Percentiles rank a stretch among this genome's conserved stretches.
Conservation (phyloP, 2,888 invertebrate species). For the Elmis aenea region DNA sequence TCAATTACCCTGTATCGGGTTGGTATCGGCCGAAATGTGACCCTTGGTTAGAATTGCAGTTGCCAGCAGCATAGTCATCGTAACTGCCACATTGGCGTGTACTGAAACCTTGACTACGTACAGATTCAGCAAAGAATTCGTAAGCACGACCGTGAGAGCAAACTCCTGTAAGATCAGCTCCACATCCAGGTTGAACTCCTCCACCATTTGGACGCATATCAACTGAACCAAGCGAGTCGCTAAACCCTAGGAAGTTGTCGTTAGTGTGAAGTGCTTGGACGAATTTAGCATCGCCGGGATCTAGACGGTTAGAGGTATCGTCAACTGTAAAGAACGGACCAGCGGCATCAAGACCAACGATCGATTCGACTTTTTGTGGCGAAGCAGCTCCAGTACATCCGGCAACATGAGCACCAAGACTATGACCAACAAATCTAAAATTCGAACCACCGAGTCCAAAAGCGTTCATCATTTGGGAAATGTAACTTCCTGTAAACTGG, state of each 20-base stretch:
- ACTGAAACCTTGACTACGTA: slow-evolving; percentile 34
- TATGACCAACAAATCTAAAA: slow-evolving; percentile 17
- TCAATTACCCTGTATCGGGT: slow-evolving; percentile 19
- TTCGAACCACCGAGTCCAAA: slow-evolving; percentile 6
- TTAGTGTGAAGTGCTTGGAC: slow-evolving; percentile 41
- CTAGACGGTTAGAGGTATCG: slow-evolving; percentile 12
- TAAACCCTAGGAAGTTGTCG: slow-evolving; percentile 25
- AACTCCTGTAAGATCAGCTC: slow-evolving; percentile 30
- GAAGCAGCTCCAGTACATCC: slow-evolving; percentile 17
- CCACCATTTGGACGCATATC: slow-evolving; percentile 44
- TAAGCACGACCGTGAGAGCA: slow-evolving; percentile 48
- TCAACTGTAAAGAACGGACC: slow-evolving; percentile 12
- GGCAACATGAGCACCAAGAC: slow-evolving; percentile 24
- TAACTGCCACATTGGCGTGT: slow-evolving; percentile 27
- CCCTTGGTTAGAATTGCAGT: slow-evolving; percentile 19
- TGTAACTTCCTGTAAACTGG: slow-evolving; percentile 14
- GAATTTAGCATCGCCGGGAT: slow-evolving; percentile 23
- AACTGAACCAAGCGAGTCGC: slow-evolving; percentile 34
- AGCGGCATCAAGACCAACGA: slow-evolving; percentile 24
- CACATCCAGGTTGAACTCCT: slow-evolving; percentile 38
- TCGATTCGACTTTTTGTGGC: slow-evolving; percentile 14
- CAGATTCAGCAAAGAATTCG: slow-evolving; percentile 46
- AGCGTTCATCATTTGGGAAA: slow-evolving; percentile 12
- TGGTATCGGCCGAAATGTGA: slow-evolving; percentile 24
- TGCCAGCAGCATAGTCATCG: slow-evolving; percentile 20